A percentile compares a stretch with the other conserved stretches of the same genome.
These are phyloP conservation scores for Drosophila affinis DNA, from an alignment of 2,888 invertebrate genomes.

Conservation along the genomic window DNA sequence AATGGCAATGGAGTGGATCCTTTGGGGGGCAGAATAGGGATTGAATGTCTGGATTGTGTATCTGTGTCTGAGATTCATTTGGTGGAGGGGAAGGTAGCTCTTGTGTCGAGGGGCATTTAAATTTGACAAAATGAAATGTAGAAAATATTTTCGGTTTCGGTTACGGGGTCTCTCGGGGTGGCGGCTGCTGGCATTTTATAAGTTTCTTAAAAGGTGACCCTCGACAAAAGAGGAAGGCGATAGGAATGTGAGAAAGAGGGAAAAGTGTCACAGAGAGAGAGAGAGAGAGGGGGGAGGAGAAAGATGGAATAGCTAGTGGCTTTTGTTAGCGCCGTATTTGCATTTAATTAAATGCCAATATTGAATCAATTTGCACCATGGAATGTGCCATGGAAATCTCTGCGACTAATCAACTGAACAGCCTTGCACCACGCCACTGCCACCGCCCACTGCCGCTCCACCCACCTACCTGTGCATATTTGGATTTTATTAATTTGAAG, in stretches of 20 bases:
- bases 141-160: conserved; percentile 45
- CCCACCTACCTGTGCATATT: conserved; percentile 63
- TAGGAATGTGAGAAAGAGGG: not conserved
- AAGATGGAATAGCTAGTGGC: not conserved
- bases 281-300: not conserved
- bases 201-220: conserved; percentile 48
- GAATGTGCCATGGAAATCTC: conserved; percentile 65
- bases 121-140: conserved; percentile 69
- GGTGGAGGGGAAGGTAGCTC: conserved; percentile 20
- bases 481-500: conserved; percentile 71
- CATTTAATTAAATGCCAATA: conserved; percentile 78
- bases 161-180: conserved; percentile 7
- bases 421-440: too few relatives aligned
- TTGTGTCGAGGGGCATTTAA: conserved; percentile 71
- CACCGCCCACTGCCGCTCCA: too few relatives aligned
- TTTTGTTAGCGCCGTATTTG: conserved; percentile 54
- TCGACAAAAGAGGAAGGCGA: not conserved
- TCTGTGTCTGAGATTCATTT: conserved; percentile 15
- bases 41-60: not conserved
- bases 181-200: conserved; percentile 63
- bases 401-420: conserved; percentile 65
- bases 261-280: not conserved
- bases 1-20: conserved; percentile 51
- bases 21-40: not conserved
- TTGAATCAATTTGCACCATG: conserved; percentile 74